Evolutionary conservation across 1,140 invertebrate genomes (phyloP), one percentile per base, ranked within the genome.

Genomic region (Camponotus pennsylvanicus): DNA sequence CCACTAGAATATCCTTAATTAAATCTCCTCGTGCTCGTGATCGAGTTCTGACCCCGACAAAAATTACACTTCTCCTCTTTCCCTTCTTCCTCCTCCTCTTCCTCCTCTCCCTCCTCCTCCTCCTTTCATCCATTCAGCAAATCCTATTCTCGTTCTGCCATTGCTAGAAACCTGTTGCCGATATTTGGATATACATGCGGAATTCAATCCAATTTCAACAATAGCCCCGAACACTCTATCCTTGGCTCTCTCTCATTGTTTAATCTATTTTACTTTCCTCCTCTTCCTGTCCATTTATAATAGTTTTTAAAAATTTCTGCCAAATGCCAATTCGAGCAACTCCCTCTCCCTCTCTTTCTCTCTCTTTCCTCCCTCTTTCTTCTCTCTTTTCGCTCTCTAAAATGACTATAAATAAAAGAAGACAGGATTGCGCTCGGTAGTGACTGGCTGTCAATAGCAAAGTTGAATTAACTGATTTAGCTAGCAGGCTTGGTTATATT

Each of bases 181-280:
- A 83, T 83, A 83, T 40, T 18, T 37, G 18, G 18, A 61, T 27
- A 82, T 61, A 82, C 21, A 55, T 61, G 55, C 13, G 27, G 49
- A 83, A 75, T 75, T 73, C 40, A 73, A 83, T 83, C 18, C 69
- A 73, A 45, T 83, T 83, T 83, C n/a, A 83, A 69, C 52, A 73
- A 61, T 59, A 73, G 27, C 40, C 15, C 15, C 3, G 27, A 27
- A 4, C 37, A 9, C 13, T 71, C 52, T 69, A 69, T 21, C 9
- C 27, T 45, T 21, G 40, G n/a, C 18, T 4, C 32, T 7, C 32
- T 55, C 45, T 32, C 59, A 15, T n/a, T 82, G 37, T 37, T 73
- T 73, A 73, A 82, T 82, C 40, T 37, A 49, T 57, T 73, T 61
- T 49, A 73, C 27, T 73, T 18, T 1, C 4, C 15, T 52, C 13